Percentiles rank a stretch among this genome's conserved stretches.
Evolutionary conservation across 1,140 invertebrate species (phyloP).

Genomic region (Achatina immaculata): DNA sequence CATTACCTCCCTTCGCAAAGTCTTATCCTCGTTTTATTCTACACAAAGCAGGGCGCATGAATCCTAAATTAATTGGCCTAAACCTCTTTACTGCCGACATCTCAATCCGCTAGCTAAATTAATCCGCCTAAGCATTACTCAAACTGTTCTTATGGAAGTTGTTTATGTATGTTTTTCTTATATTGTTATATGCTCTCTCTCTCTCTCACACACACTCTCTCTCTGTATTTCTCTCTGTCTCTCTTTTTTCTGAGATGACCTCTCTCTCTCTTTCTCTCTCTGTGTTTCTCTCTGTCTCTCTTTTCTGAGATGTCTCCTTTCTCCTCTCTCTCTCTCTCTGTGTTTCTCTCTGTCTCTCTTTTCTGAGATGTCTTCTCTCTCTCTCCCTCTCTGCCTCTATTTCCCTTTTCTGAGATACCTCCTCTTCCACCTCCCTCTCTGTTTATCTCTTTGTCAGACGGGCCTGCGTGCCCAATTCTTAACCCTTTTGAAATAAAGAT

Average conservation of each 20-base stretch:
- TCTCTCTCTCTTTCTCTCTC: background rate
- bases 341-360: too few species aligned
- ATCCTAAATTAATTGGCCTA: conserved; percentile 26
- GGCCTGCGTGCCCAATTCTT: too few species aligned
- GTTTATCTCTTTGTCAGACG: too few species aligned
- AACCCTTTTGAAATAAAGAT: too few species aligned
- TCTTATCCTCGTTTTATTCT: too few species aligned
- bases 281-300: background rate
- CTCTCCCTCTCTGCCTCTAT: background rate
- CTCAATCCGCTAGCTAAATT: conserved; percentile 16
- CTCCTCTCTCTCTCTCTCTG: too few species aligned
- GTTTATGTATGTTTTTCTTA: background rate
- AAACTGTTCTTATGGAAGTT: conserved; percentile 3
- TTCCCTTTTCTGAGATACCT: too few species aligned
- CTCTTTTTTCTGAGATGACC: too few species aligned
- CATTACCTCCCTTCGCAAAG: too few species aligned
- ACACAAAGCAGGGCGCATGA: background rate
- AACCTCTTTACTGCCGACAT: conserved; percentile 18
- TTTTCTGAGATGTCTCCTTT: too few species aligned
- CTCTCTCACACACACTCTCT: background rate
- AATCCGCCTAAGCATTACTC: conserved; percentile 20
- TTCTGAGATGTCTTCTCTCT: background rate
- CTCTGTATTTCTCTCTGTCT: background rate
- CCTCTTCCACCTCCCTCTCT: too few species aligned
- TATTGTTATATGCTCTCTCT: background rate